phyloP scores from a whole-genome alignment of 2,113 vertebrate species.

The Numenius arquata region DNA sequence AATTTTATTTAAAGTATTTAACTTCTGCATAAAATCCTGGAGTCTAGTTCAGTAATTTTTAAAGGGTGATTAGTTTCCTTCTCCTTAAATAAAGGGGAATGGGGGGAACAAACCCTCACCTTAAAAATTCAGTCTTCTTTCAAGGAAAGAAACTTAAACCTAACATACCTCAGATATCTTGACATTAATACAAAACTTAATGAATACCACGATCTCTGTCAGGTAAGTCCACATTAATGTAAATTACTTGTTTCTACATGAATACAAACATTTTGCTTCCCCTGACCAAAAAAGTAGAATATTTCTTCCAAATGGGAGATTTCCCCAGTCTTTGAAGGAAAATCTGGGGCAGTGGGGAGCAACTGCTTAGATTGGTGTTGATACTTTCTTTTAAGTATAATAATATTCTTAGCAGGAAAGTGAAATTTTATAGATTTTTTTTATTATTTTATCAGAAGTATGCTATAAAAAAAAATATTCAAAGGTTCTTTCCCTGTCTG shows the following conservation, averaged over 20 bases:
- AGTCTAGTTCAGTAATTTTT: not conserved
- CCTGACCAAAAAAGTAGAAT: not conserved
- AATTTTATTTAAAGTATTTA: not conserved
- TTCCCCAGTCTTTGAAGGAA: not conserved
- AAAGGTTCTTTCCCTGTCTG: not conserved
- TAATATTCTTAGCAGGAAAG: not conserved
- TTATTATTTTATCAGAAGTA: not conserved
- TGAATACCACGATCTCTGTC: not conserved
- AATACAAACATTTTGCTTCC: not conserved
- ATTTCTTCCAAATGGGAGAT: not conserved
- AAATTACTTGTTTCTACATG: not conserved
- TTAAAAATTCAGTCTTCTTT: not conserved
- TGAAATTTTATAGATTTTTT: not conserved
- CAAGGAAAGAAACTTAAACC: not conserved
- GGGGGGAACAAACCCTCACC: not conserved
- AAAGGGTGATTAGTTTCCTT: not conserved
- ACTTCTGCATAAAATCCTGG: not conserved
- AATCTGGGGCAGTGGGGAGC: not conserved
- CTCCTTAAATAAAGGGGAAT: not conserved
- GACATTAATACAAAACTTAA: not conserved
- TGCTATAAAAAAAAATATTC: accelerated
- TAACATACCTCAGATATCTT: not conserved
- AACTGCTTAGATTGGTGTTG: not conserved
- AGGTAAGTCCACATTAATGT: not conserved
- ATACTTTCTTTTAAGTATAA: not conserved